Base-by-base conservation (phyloP, 2,888 invertebrate genomes). In the Nymphalis c-album region DNA sequence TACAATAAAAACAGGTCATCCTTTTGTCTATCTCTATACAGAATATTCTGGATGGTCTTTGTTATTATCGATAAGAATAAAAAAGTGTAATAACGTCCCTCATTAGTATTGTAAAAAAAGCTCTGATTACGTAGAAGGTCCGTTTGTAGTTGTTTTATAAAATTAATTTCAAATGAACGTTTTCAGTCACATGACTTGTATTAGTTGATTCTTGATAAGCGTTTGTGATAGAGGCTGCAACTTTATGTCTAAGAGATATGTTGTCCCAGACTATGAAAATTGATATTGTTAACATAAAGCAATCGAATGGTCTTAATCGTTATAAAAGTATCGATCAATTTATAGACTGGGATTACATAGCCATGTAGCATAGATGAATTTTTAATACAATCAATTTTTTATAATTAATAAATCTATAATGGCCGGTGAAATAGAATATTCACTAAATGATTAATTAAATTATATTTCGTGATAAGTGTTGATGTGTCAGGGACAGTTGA, bases 201-300 rank as follows among this genome's bases (percentile, higher is more conserved):
- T 77, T 81, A 80, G 77, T 80, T 57, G 72, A 79, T 66, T 68
- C 79, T 79, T 55, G 40, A 84, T 80, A 86, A 88, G 85, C 84
- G 77, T 82, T 82, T 86, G 87, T 88, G 87, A 87, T 87, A 88
- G 83, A 83, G 73, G 72, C 79, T 83, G 79, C 78, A 80, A 81
- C 77, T 80, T 78, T 71, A 22, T 66, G 60, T 53, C 71, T 77
- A 78, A 75, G 68, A 51, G 69, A 58, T 64, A 48, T 72, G 69
- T 64, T 22, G 62, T 70, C 65, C 63, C 63, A 67, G 64, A 35
- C 64, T 65, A 61, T 72, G 64, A 65, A 55, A 40, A 31, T n/a
- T 2, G 17, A 18, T 40, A 18, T n/a, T 53, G 13, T 53, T 7
- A 53, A 17, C 7, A 7, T n/a, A 55, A 18, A 57, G n/a, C 35